phyloP scores from a whole-genome alignment of 2,888 invertebrate genomes.

The Acrobasis repandana region DNA sequence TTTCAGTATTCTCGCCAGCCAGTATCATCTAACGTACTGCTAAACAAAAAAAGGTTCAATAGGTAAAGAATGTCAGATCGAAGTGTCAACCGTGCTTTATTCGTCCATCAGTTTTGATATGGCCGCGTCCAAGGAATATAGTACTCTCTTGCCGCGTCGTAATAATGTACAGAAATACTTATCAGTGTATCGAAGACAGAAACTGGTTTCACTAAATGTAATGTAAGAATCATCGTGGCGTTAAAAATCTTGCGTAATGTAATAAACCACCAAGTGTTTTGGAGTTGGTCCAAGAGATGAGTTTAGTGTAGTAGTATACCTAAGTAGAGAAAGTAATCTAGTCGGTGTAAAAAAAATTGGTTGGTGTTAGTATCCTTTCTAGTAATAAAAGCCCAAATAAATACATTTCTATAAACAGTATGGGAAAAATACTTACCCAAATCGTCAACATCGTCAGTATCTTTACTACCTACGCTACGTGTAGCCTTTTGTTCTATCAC shows the following conservation, averaged over 20 bases:
- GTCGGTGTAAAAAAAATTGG: not conserved
- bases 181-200: not conserved
- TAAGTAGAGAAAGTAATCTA: not conserved
- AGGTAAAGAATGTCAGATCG: constrained; percentile 18
- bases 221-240: not conserved
- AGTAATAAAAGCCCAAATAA: too few relatives aligned
- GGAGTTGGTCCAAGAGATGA: constrained; percentile 1
- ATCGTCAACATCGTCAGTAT: too few relatives aligned
- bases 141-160: too few relatives aligned
- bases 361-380: not conserved
- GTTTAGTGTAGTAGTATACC: not conserved
- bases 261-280: not conserved
- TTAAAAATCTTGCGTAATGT: not conserved
- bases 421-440: too few relatives aligned
- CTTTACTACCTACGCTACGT: too few relatives aligned
- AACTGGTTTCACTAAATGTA: not conserved
- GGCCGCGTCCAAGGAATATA: too few relatives aligned
- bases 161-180: not conserved
- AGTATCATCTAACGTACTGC: constrained; percentile 25
- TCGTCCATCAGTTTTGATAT: not conserved
- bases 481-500: too few relatives aligned
- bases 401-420: too few relatives aligned
- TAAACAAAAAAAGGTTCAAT: constrained; percentile 7
- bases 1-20: constrained; percentile 36
- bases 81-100: not conserved